Evolutionary conservation across 2,113 vertebrate species (phyloP).

Genomic region (Plestiodon gilberti): DNA sequence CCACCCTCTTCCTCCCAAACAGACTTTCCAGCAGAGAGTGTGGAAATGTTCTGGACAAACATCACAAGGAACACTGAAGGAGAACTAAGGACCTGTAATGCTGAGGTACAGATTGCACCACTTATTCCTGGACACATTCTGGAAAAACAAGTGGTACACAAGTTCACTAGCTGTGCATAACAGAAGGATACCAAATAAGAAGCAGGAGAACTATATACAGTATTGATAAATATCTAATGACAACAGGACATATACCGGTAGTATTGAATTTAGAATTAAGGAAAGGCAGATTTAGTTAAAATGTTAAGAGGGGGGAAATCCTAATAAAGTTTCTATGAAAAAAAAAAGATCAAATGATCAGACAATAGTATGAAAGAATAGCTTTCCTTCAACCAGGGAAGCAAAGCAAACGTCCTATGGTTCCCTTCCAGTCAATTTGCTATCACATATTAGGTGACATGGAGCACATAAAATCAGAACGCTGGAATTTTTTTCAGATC

Average conservation of each 20-base stretch:
- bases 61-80: neutral
- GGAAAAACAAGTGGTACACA: neutral
- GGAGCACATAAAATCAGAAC: neutral
- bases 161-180: neutral
- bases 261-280: neutral
- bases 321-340: neutral
- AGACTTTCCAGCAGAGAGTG: neutral
- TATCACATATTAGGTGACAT: neutral
- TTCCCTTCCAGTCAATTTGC: neutral
- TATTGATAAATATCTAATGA: neutral
- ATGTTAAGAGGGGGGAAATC: neutral
- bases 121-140: neutral
- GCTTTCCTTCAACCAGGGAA: neutral
- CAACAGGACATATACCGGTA: neutral
- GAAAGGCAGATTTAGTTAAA: neutral
- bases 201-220: neutral
- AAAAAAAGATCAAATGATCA: neutral
- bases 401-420: neutral
- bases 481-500: neutral
- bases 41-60: neutral
- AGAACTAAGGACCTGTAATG: no score
- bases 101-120: neutral
- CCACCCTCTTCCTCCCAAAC: neutral
- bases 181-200: neutral
- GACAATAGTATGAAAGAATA: neutral